Base-by-base conservation (phyloP, 2,888 invertebrate species). In the Tolmerus cingulatus region DNA sequence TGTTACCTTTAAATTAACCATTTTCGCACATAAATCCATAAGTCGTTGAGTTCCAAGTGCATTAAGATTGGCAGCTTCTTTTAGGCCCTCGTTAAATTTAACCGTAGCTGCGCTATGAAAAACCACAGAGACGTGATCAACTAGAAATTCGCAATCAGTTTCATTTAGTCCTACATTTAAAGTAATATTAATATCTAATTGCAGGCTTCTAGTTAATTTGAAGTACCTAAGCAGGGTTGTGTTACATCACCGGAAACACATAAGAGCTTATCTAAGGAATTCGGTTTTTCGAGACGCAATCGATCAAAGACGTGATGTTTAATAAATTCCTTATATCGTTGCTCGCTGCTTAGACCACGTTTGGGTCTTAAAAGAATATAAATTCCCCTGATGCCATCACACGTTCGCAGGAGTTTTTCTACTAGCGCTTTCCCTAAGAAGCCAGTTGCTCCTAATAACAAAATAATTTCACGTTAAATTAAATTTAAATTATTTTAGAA, bases 41-140 rank as follows among this genome's bases (percentile, higher is more conserved):
- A 99, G 93, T 86, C 96, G 94, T 89, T 96, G 96, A 0, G 98
- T 98, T 40, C 98, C 98, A 79, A 96, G 94, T 0, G 98, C 97
- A 92, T 99, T 99, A 90, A 98, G 95, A 87, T 96, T 95, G 0
- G 98, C 95, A 0, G 99, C 97, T 2, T 96, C 94, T 92, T 96
- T 96, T 37, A 99, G 94, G 0, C 96, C 96, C 91, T 99, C 99
- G 90, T 98, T 97, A 92, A 99, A 99, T 90, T 96, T 95, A 23
- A 99, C 97, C 0, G 99, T 99, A 0, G 99, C 99, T 0, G 99
- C 99, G 30, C 98, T 97, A 92, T 99, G 99, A 92, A 99, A 98
- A 86, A 99, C 97, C 16, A 97, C 94, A 55, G 97, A 95, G 16
- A 98, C 96, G 78, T 95, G 94, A 5, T 95, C 94, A 23, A 93